These are phyloP conservation scores for Danio aesculapii DNA, from an alignment of 2,797 vertebrate genomes.

Conservation along the genomic window DNA sequence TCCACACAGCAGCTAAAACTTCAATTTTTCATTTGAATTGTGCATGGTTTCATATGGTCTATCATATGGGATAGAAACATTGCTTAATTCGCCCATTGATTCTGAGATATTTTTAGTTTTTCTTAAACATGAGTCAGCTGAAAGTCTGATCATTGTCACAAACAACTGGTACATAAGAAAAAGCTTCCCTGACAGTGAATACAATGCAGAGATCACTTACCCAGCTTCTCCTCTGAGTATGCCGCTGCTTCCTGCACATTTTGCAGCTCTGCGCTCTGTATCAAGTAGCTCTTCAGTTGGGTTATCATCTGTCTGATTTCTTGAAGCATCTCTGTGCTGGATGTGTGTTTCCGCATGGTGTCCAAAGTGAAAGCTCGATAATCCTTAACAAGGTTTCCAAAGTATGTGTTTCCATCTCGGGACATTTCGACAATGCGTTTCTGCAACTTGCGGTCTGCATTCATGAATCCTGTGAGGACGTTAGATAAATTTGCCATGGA, in stretches of 20 bases:
- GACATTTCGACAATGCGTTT: constrained; percentile 92
- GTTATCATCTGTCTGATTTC: constrained; percentile 98
- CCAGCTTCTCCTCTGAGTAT: constrained; percentile 88
- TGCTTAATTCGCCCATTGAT: neutral
- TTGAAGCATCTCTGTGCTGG: constrained; percentile 94
- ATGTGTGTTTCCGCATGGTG: constrained; percentile 88
- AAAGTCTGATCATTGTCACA: neutral
- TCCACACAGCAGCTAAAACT: neutral
- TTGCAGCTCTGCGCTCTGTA: constrained; percentile 93
- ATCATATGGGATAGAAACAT: neutral
- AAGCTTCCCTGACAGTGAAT: neutral
- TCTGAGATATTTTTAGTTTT: neutral
- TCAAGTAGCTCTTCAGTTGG: constrained; percentile 95
- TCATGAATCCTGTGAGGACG: constrained; percentile 90
- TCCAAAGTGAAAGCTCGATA: constrained; percentile 92
- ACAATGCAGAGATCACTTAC: constrained; percentile 71
- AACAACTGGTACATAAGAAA: neutral
- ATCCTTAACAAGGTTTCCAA: constrained; percentile 92
- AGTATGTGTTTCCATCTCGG: constrained; percentile 90
- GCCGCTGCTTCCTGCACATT: constrained; percentile 81
- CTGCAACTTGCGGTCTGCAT: constrained; percentile 88
- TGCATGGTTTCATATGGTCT: neutral
- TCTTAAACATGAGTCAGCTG: neutral
- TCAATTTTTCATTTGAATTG: neutral
- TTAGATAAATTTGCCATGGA: constrained; percentile 83